phyloP scores from a whole-genome alignment of 2,888 invertebrate species.

The Periphyllus acericola region DNA sequence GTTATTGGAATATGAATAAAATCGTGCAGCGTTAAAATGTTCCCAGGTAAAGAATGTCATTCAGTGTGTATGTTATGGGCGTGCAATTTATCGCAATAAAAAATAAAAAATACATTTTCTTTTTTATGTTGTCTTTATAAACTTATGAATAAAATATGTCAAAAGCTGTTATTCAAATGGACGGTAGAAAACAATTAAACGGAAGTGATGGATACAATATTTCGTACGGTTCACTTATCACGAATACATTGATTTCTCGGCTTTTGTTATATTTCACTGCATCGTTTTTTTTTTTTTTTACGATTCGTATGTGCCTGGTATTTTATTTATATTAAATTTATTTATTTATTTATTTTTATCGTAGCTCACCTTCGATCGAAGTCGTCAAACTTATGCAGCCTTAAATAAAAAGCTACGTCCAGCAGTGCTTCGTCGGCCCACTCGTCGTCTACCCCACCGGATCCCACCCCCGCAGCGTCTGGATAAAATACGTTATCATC shows the following conservation, averaged over 20 bases:
- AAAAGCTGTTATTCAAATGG: too few species aligned
- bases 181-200: background rate
- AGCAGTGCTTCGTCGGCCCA: constrained; percentile 70
- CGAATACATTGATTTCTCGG: background rate
- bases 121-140: too few species aligned
- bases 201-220: background rate
- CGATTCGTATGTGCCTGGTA: background rate
- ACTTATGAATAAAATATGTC: too few species aligned
- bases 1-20: too few species aligned
- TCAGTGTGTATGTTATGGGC: too few species aligned
- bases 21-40: too few species aligned
- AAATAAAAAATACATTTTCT: too few species aligned
- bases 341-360: background rate
- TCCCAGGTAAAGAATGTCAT: too few species aligned
- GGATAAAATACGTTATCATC: constrained; percentile 32
- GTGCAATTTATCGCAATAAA: too few species aligned
- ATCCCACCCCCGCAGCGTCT: constrained; percentile 12
- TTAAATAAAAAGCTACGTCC: constrained; percentile 73
- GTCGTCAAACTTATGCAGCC: constrained; percentile 75
- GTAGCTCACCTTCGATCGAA: constrained; percentile 70
- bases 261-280: background rate
- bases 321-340: background rate
- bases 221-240: background rate
- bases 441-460: constrained; percentile 14
- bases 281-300: background rate